Evolutionary conservation across 2,113 vertebrate genomes (phyloP).

Genomic region (Trichomycterus rosablanca): DNA sequence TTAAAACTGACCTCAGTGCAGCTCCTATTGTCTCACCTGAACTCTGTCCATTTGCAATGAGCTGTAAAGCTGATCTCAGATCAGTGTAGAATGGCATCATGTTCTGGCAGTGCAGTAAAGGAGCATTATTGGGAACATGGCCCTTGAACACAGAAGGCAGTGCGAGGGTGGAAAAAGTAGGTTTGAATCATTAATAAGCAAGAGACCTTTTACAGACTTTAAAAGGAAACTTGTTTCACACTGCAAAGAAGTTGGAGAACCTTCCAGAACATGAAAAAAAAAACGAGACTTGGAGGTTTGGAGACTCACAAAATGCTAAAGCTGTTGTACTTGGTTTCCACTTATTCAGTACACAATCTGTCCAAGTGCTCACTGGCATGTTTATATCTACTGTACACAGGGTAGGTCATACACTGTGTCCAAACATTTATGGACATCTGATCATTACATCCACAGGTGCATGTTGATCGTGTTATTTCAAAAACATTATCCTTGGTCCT

Average conservation of each 20-base stretch:
- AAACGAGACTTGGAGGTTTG: not conserved
- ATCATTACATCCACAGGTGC: too few relatives aligned
- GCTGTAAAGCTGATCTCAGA: not conserved
- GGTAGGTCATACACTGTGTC: too few relatives aligned
- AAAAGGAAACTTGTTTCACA: not conserved
- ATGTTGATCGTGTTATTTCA: too few relatives aligned
- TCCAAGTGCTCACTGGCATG: too few relatives aligned
- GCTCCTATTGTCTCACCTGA: too few relatives aligned
- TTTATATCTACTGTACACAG: too few relatives aligned
- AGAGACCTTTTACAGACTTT: not conserved
- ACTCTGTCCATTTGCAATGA: not conserved
- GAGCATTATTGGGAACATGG: too few relatives aligned
- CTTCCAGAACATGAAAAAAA: not conserved
- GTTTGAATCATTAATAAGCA: conserved; percentile 53
- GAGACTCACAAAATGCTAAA: not conserved
- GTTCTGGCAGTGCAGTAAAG: not conserved
- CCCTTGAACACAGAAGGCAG: conserved; percentile 25
- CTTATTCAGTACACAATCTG: too few relatives aligned
- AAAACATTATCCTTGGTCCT: too few relatives aligned
- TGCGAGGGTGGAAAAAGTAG: conserved; percentile 10
- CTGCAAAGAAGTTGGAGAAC: not conserved
- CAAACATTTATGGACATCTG: too few relatives aligned
- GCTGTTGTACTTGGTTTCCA: too few relatives aligned
- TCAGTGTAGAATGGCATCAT: too few relatives aligned
- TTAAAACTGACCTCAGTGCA: not conserved